Evolutionary conservation across 2,888 invertebrate species (phyloP), one percentile per base, ranked within the genome.

Genomic region (Leptinotarsa tumamoca): DNA sequence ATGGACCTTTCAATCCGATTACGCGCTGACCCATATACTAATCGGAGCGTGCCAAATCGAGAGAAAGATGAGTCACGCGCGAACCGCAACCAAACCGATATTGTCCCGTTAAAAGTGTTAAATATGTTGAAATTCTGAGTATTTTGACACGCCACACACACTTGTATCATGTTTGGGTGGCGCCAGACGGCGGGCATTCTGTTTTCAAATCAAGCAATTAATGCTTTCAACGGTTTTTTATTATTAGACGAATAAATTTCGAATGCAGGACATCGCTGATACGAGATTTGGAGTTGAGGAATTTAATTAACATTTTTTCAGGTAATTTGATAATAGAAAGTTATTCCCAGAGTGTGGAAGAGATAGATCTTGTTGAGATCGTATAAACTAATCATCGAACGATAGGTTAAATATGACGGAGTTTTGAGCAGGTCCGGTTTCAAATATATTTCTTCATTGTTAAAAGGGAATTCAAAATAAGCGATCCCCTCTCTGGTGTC

Each of bases 151-250:
- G 58, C 70, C 70, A 70, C 70, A 74, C 71, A 71, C 58, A 70
- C 73, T 73, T 67, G 49, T 66, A 71, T 72, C 61, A 67, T 67
- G 74, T 72, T 70, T 68, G 73, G 77, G 67, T 79, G 79, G 79
- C 79, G 79, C 79, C 79, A 79, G 77, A 75, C 77, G 67, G 33
- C 61, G 75, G 67, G 33, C 61, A 67, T 67, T 76, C 74, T 71
- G 74, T 78, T 74, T 78, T 73, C 51, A 71, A 75, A 78, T 78
- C 78, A 68, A 75, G 75, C 75, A 78, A 78, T 78, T 78, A 78
- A 78, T 78, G 78, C 78, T 78, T 73, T 78, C 78, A 72, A 76
- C 78, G 74, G 78, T 71, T 74, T 74, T 78, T 76, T 75, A 72
- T 77, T 74, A 74, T 76, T 75, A 78, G 73, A 72, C 75, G 75